Percentiles rank a stretch among this genome's conserved stretches.
Evolutionary conservation across 2,797 vertebrate species (phyloP).

Genomic region (Falco biarmicus): DNA sequence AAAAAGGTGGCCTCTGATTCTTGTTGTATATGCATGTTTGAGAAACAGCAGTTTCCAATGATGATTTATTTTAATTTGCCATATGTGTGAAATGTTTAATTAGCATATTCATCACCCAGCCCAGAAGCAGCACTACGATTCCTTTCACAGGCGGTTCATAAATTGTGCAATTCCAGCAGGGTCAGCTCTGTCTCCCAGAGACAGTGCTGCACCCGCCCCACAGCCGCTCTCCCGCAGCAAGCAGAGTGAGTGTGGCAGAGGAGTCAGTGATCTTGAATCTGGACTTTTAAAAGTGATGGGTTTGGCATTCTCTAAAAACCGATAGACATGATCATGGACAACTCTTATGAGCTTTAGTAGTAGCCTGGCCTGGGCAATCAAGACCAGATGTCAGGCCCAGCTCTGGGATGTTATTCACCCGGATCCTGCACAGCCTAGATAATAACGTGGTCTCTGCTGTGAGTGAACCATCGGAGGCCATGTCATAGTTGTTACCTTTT

Average conservation of each 20-base stretch:
- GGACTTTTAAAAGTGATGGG: background rate
- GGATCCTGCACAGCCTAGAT: background rate
- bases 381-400: background rate
- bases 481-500: background rate
- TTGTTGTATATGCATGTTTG: constrained; percentile 36
- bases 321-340: background rate
- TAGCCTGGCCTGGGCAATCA: background rate
- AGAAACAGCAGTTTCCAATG: constrained; percentile 41
- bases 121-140: background rate
- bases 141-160: background rate
- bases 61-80: constrained; percentile 27
- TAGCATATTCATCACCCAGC: constrained; percentile 31
- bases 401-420: background rate
- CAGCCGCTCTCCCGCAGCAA: background rate
- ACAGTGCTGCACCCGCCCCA: background rate
- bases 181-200: background rate
- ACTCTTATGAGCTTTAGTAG: background rate
- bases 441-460: background rate
- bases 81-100: constrained; percentile 42
- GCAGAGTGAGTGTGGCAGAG: background rate
- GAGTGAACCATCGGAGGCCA: background rate
- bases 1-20: background rate
- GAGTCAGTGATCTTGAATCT: background rate
- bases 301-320: background rate
- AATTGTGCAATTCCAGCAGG: background rate